phyloP scores from a whole-genome alignment of 2,888 invertebrate genomes.

The Drosophila imparisetae region DNA sequence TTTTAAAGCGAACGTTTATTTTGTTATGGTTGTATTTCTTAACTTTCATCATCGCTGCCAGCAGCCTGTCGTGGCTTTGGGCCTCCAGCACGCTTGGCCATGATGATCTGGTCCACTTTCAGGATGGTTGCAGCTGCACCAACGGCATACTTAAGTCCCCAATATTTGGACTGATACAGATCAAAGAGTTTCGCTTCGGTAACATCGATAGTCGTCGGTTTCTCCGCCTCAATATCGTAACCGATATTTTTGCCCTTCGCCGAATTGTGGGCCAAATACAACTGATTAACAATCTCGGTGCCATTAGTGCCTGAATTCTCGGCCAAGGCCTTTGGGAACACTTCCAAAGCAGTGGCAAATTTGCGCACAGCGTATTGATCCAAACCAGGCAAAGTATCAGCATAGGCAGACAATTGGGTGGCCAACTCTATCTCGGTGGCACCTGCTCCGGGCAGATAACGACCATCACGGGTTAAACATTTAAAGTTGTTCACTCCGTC shows the following conservation, averaged over 20 bases:
- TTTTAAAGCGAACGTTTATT: slow-evolving; percentile 26
- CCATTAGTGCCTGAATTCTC: slow-evolving; percentile 97
- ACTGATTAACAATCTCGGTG: slow-evolving; percentile 93
- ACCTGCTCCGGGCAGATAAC: slow-evolving; percentile 95
- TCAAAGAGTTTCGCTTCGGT: slow-evolving; percentile 92
- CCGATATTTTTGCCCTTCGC: slow-evolving; percentile 91
- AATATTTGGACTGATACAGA: slow-evolving; percentile 93
- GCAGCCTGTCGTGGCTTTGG: slow-evolving; percentile 91
- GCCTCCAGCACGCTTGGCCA: slow-evolving; percentile 98
- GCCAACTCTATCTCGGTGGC: slow-evolving; percentile 98
- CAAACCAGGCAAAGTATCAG: slow-evolving; percentile 96
- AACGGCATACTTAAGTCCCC: slow-evolving; percentile 98
- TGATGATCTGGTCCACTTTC: slow-evolving; percentile 98
- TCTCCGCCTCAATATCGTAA: slow-evolving; percentile 94
- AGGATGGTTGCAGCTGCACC: slow-evolving; percentile 96
- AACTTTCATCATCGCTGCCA: slow-evolving; percentile 91
- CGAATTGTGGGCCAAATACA: slow-evolving; percentile 96
- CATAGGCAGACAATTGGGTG: slow-evolving; percentile 92
- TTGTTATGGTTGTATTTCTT: slow-evolving; percentile 61
- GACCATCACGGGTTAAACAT: slow-evolving; percentile 91
- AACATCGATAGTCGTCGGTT: slow-evolving; percentile 90
- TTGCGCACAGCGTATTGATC: slow-evolving; percentile 99
- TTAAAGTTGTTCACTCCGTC: slow-evolving; percentile 99
- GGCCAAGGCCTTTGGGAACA: slow-evolving; percentile 95
- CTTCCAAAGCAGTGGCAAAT: slow-evolving; percentile 95